A percentile compares a stretch with the other conserved stretches of the same genome.
These are phyloP conservation scores for Turdus rufiventris DNA, from an alignment of 2,113 vertebrate genomes.

Conservation along the genomic window DNA sequence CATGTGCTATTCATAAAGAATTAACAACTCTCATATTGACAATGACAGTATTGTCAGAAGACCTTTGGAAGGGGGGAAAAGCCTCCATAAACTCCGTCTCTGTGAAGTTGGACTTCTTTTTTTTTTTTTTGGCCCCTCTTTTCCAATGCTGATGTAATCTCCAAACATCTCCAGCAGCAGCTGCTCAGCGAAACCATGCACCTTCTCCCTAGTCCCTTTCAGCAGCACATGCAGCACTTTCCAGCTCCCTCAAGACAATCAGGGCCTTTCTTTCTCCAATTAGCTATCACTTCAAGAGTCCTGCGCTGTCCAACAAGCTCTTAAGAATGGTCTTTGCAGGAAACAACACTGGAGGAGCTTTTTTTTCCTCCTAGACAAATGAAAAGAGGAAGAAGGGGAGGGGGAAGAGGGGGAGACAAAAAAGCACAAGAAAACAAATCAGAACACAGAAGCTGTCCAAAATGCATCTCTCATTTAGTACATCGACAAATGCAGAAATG, in stretches of 20 bases:
- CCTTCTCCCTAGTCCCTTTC: slow-evolving; percentile 73
- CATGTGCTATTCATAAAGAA: slow-evolving; percentile 75
- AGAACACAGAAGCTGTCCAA: slow-evolving; percentile 58
- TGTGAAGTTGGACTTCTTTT: slow-evolving; percentile 80
- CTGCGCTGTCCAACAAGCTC: slow-evolving; percentile 78
- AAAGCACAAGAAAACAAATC: slow-evolving; percentile 54
- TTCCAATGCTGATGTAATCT: slow-evolving; percentile 87
- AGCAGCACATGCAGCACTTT: slow-evolving; percentile 76
- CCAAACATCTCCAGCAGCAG: slow-evolving; percentile 87
- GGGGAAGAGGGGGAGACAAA: background rate
- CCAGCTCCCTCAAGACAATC: slow-evolving; percentile 84
- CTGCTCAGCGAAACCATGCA: slow-evolving; percentile 85
- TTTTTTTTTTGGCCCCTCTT: slow-evolving; percentile 67
- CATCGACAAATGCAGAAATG: slow-evolving; percentile 3
- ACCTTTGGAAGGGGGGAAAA: slow-evolving; percentile 65
- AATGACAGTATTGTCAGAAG: slow-evolving; percentile 87
- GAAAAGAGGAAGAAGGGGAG: slow-evolving; percentile 19
- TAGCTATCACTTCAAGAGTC: slow-evolving; percentile 87
- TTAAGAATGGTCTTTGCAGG: slow-evolving; percentile 69
- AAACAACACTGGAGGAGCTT: slow-evolving; percentile 58
- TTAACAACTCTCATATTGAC: slow-evolving; percentile 79
- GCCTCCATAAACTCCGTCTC: slow-evolving; percentile 68
- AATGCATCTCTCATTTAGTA: slow-evolving; percentile 43
- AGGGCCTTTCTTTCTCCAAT: slow-evolving; percentile 86
- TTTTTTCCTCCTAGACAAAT: slow-evolving; percentile 30